Evolutionary conservation across 1,140 invertebrate species (phyloP).

Genomic region (Diabrotica virgifera): DNA sequence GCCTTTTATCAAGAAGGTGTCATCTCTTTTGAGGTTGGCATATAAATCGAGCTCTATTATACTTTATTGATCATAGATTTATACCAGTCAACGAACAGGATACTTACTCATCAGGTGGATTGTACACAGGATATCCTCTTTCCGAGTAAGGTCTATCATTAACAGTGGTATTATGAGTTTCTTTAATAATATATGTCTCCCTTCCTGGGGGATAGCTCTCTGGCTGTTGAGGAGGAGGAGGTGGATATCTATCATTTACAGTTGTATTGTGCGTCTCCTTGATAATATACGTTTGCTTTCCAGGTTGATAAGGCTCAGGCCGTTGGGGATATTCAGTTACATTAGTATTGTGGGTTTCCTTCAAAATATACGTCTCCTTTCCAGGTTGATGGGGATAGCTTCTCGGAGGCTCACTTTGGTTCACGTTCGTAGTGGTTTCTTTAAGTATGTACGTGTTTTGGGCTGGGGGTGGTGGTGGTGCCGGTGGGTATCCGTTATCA

Average conservation of each 20-base stretch:
- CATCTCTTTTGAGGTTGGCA: too few relatives aligned
- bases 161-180: conserved; percentile 37
- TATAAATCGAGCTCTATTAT: neutral
- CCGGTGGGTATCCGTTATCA: conserved; percentile 26
- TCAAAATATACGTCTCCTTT: conserved; percentile 41
- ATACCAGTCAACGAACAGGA: neutral
- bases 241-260: conserved; percentile 13
- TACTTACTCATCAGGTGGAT: conserved; percentile 18
- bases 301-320: conserved; percentile 15
- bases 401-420: conserved; percentile 11
- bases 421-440: conserved; percentile 19
- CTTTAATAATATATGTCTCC: conserved; percentile 40
- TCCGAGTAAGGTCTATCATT: conserved; percentile 18
- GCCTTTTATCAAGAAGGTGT: too few relatives aligned
- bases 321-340: conserved; percentile 14
- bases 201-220: conserved; percentile 30
- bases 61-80: neutral
- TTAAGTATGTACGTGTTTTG: conserved; percentile 24
- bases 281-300: conserved; percentile 36
- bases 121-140: conserved; percentile 22
- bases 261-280: conserved; percentile 38
- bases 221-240: conserved; percentile 15
- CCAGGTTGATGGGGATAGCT: conserved; percentile 20
- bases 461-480: conserved; percentile 38
- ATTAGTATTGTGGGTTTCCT: conserved; percentile 38